A percentile compares a stretch with the other conserved stretches of the same genome.
These are phyloP conservation scores for Spicauda simplicius DNA, from an alignment of 2,888 invertebrate species.

Conservation along the genomic window DNA sequence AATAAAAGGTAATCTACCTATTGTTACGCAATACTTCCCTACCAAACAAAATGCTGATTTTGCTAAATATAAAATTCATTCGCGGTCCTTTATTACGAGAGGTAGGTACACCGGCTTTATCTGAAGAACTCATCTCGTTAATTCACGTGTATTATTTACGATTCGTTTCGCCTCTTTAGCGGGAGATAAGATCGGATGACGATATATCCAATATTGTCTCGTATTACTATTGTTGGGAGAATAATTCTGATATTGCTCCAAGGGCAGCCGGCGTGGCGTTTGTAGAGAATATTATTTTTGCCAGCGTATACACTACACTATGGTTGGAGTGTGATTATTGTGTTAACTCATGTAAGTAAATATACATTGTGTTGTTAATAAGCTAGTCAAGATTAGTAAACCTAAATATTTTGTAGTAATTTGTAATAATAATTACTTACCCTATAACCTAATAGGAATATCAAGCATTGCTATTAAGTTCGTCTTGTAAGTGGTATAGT, in stretches of 20 bases:
- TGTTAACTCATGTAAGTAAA: not conserved
- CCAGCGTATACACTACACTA: constrained; percentile 7
- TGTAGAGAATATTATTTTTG: constrained; percentile 25
- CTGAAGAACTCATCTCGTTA: constrained; percentile 71
- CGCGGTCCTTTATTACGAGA: constrained; percentile 12
- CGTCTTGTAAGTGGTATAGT: no score
- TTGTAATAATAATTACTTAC: no score
- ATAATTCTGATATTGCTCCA: constrained; percentile 58
- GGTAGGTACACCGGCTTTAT: constrained; percentile 45
- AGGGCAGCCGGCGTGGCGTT: constrained; percentile 33
- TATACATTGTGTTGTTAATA: constrained; percentile 63
- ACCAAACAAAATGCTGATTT: constrained; percentile 19
- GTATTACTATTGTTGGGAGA: constrained; percentile 70
- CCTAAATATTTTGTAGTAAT: not conserved
- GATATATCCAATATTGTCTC: constrained; percentile 77
- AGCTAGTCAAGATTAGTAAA: not conserved
- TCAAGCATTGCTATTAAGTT: no score
- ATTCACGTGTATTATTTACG: constrained; percentile 78
- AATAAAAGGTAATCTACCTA: constrained; percentile 26
- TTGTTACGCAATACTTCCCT: constrained; percentile 19
- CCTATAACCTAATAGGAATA: no score
- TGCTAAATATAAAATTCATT: constrained; percentile 24
- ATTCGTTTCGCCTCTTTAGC: constrained; percentile 76
- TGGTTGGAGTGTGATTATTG: constrained; percentile 10
- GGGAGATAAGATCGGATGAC: constrained; percentile 73